Percentiles rank a stretch among this genome's conserved stretches.
Evolutionary conservation across 2,797 vertebrate species (phyloP).

Genomic region (Pogoniulus pusillus): DNA sequence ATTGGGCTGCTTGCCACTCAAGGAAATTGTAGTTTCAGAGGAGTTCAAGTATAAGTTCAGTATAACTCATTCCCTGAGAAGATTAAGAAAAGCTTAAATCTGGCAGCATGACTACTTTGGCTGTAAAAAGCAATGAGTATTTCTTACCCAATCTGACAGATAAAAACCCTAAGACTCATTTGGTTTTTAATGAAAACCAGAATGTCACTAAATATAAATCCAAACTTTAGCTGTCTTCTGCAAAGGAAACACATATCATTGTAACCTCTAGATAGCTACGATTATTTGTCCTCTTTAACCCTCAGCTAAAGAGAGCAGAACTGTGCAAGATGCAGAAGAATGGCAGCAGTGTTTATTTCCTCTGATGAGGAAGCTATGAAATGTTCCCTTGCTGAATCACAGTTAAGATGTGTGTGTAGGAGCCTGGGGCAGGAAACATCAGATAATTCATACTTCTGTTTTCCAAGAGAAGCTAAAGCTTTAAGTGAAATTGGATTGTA

Average conservation of each 20-base stretch:
- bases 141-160: slow-evolving; percentile 25
- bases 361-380: not conserved
- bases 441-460: not conserved
- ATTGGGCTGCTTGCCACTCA: not conserved
- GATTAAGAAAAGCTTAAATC: slow-evolving; percentile 52
- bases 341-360: not conserved
- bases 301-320: not conserved
- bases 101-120: slow-evolving; percentile 15
- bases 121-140: not conserved
- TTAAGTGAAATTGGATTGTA: not conserved
- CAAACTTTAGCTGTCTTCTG: not conserved
- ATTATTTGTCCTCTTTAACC: not conserved
- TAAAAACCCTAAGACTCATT: not conserved
- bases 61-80: slow-evolving; percentile 39
- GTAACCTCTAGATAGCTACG: not conserved
- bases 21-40: slow-evolving; percentile 11
- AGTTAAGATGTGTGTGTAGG: not conserved
- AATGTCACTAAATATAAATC: slow-evolving; percentile 24
- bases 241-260: not conserved
- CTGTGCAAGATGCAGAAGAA: not conserved
- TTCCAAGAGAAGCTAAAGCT: not conserved
- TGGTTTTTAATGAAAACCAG: slow-evolving; percentile 24
- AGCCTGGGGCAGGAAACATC: not conserved
- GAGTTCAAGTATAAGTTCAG: slow-evolving; percentile 7
- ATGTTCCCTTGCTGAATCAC: not conserved